Evolutionary conservation across 2,797 vertebrate species (phyloP).

Genomic region (Apodemus agrarius): DNA sequence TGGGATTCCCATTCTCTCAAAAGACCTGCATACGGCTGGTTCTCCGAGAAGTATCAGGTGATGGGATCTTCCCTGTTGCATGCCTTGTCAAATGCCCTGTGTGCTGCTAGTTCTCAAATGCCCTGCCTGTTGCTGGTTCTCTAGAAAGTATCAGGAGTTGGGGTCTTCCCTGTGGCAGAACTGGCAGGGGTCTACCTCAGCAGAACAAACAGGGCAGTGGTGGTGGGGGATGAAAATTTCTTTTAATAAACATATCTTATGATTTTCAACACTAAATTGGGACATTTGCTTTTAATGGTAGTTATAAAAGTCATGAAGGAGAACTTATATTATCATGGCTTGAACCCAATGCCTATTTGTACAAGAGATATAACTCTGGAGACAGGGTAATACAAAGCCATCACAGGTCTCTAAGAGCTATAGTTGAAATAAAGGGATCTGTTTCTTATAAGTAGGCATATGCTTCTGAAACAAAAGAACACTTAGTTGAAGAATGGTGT

Average conservation of each 20-base stretch:
- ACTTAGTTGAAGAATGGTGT: not conserved
- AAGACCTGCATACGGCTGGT: too few species aligned
- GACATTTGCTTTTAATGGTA: not conserved
- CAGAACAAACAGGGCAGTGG: too few species aligned
- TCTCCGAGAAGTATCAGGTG: too few species aligned
- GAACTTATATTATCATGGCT: not conserved
- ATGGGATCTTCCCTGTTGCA: too few species aligned
- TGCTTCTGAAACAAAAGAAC: constrained; percentile 1
- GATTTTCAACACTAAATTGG: not conserved
- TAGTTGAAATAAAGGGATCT: not conserved
- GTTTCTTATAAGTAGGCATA: not conserved
- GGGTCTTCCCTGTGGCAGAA: too few species aligned
- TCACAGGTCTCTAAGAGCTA: not conserved
- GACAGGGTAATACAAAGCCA: not conserved
- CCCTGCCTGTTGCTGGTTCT: too few species aligned
- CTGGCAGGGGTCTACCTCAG: too few species aligned
- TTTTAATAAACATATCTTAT: not conserved
- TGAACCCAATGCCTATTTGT: not conserved
- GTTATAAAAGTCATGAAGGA: constrained; percentile 26
- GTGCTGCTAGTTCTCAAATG: too few species aligned
- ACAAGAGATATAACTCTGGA: not conserved
- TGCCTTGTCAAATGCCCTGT: too few species aligned
- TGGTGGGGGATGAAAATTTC: not conserved
- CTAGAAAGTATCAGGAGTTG: too few species aligned
- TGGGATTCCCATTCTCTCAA: too few species aligned